Evolutionary conservation across 2,888 invertebrate genomes (phyloP), one percentile per base, ranked within the genome.

Genomic region (Acleris emargana): DNA sequence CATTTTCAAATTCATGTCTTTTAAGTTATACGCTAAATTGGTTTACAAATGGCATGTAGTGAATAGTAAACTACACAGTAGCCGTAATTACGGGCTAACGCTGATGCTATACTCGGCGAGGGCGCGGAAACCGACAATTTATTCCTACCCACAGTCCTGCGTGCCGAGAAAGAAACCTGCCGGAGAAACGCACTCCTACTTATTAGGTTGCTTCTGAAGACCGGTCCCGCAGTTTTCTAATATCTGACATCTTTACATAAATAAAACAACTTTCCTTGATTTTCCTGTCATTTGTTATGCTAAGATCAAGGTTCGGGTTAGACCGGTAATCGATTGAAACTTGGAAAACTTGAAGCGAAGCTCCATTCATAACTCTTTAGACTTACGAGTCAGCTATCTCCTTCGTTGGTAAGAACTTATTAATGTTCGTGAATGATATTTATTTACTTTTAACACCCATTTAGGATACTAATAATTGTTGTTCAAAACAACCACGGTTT

Each of bases 151-250:
- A 59, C 67, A 72, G 71, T 74, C 71, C 75, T 72, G 69, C 64
- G 59, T 59, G 64, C 17, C 25, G 32, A 47, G 54, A 58, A 66
- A 59, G 66, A 66, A 60, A 60, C 53, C 54, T 17, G 59, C 47
- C 57, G 25, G 64, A 62, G 67, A 69, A 64, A 62, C 49, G 58
- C 50, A 54, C 18, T 60, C 60, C n/a, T 62, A 58, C 52, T 53
- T 61, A 55, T 53, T 49, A 63, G 53, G 57, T 58, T 9, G 43
- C 61, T 54, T 45, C 57, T 62, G 67, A 45, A 17, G 45, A 70
- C 71, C 69, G 62, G 72, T 68, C 67, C 17, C 55, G 28, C 67
- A 25, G 72, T 69, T 73, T 73, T 73, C 73, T 71, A 70, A 69
- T 67, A 69, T 67, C 53, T 64, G 62, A 62, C 66, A 69, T 67